Evolutionary conservation across 2,797 vertebrate species (phyloP), one percentile per base, ranked within the genome.

Genomic region (Calcarius lapponicus): DNA sequence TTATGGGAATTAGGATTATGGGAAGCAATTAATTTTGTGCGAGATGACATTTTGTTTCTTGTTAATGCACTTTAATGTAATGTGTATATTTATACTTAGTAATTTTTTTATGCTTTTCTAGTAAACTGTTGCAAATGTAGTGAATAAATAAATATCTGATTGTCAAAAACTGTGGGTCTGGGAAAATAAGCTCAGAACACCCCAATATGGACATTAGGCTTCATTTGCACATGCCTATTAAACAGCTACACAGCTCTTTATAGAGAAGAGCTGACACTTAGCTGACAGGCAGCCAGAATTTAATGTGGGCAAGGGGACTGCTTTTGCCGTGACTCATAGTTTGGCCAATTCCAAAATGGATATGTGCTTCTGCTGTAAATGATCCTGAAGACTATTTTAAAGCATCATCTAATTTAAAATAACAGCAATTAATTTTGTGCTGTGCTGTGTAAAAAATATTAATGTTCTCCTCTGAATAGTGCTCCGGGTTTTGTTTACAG

Each of bases 121-220:
- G 96, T 83, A 67, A 95, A 90, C 60, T 71, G 78, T 90, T 95
- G 87, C 90, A 95, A 93, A 94, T 64, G 57, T 92, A 95, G 87
- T 25, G 66, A 97, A 97, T 97, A 97, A 96, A 97, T 96, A 95
- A 96, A 97, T 96, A 94, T 64, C 60, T 86, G 67, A 13, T 80
- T 95, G 75, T 86, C 72, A 87, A 76, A 82, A 94, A 50, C 45
- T 34, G 50, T 67, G 64, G 45, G 57, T 81, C 43, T 79, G 72
- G 95, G 87, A 86, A 94, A 93, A 80, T 70, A 73, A 81, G 67
- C 48, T 80, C 58, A 76, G 61, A 75, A 47, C 43, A 87, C 22
- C 26, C 31, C 32, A 12, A 32, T 72, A 79, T 66, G 26, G 75
- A 80, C 58, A 65, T 14, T 50, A 0, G 45, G 28, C 32, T 80